Conservation (phyloP, 2,888 invertebrate genomes). For the Nezara viridula region DNA sequence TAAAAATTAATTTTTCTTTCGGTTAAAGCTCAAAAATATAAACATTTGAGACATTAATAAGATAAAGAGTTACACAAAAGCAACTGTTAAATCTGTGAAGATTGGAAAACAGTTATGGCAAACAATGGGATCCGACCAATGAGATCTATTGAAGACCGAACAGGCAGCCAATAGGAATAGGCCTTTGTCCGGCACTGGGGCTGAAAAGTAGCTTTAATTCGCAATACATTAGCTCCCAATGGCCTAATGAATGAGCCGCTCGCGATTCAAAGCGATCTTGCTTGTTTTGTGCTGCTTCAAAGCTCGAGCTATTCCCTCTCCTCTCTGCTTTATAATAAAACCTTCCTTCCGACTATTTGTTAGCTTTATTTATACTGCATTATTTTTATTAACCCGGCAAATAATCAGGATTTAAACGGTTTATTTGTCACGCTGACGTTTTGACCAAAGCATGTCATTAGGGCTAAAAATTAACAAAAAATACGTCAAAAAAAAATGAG, state of each 20-base stretch:
- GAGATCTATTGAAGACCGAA: background rate
- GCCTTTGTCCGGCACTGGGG: background rate
- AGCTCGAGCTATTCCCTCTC: background rate
- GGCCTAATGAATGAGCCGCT: constrained; percentile 33
- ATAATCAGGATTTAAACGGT: no score
- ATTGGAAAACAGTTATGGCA: background rate
- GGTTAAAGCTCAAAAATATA: no score
- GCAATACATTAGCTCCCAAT: constrained; percentile 36
- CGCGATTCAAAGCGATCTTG: background rate
- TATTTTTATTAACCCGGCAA: no score
- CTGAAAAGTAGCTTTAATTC: constrained; percentile 13
- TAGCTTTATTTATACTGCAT: no score
- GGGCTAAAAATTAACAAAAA: no score
- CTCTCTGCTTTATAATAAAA: background rate
- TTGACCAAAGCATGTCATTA: no score
- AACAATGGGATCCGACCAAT: constrained; percentile 17
- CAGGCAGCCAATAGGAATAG: background rate
- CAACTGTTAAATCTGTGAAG: background rate
- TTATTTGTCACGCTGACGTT: no score
- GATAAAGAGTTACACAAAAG: background rate
- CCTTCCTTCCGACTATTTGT: background rate
- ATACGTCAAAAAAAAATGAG: no score
- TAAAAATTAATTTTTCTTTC: no score
- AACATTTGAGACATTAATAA: no score
- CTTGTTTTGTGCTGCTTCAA: background rate